Evolutionary conservation across 1,140 invertebrate species (phyloP).

Genomic region (Holotrichia oblita): DNA sequence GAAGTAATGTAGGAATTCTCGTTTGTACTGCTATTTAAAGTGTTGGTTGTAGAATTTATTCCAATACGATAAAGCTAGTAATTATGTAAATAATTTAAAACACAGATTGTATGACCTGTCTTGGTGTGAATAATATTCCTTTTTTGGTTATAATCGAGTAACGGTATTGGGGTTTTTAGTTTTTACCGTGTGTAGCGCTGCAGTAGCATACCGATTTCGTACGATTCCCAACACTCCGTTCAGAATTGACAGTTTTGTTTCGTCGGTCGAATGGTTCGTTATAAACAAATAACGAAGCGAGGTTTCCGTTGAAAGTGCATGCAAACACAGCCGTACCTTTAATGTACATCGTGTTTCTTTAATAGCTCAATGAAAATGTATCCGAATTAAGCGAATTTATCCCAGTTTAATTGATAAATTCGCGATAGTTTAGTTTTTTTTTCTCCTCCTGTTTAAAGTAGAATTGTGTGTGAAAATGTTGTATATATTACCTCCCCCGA

Average conservation of each 20-base stretch:
- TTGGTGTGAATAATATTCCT: conserved; percentile 44
- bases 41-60: background rate
- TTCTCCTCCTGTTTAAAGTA: conserved; percentile 38
- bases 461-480: conserved; percentile 57
- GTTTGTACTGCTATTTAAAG: too few relatives aligned
- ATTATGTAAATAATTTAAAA: background rate
- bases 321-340: conserved; percentile 11
- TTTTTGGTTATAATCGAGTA: conserved; percentile 45
- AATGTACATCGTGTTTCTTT: background rate
- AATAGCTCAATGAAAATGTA: conserved; percentile 3
- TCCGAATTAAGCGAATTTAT: background rate
- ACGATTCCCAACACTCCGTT: background rate
- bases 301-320: conserved; percentile 5
- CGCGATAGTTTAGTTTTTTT: conserved; percentile 21
- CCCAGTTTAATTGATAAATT: too few relatives aligned
- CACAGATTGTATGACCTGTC: background rate
- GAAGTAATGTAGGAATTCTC: too few relatives aligned
- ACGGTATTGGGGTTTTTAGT: conserved; percentile 48
- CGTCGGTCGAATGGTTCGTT: conserved; percentile 33
- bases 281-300: background rate
- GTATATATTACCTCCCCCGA: conserved; percentile 63
- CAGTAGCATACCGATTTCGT: conserved; percentile 42
- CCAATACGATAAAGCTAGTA: background rate
- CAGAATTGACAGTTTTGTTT: conserved; percentile 34
- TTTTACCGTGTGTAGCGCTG: conserved; percentile 49